These are phyloP conservation scores for Cladopsammia gracilis DNA, from an alignment of 64 coral and sea anemone genomes.

Conservation along the genomic window DNA sequence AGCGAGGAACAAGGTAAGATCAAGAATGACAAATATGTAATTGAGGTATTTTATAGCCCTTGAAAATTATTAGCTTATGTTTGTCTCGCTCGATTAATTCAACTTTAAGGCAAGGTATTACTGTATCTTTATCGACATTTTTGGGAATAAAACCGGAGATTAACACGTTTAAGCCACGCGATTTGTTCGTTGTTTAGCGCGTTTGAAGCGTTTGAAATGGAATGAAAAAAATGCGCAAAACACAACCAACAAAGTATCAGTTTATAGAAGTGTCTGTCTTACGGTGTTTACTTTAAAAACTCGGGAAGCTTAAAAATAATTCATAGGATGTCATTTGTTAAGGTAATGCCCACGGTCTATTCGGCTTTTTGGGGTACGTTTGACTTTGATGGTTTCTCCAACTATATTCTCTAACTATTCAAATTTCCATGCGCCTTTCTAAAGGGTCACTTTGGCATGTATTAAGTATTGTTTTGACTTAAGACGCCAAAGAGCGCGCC, in stretches of 20 bases:
- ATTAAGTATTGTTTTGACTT: background rate
- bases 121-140: background rate
- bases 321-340: background rate
- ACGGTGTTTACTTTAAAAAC: background rate
- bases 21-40: background rate
- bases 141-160: background rate
- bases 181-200: background rate
- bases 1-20: constrained; percentile 68
- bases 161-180: background rate
- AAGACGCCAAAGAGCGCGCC: too few species aligned
- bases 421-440: background rate
- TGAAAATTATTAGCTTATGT: background rate
- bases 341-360: background rate
- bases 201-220: background rate
- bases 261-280: background rate
- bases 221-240: background rate
- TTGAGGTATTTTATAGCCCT: background rate
- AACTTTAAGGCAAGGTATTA: background rate
- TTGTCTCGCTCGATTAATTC: background rate
- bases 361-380: background rate
- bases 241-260: background rate
- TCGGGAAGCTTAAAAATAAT: background rate
- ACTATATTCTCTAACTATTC: background rate
- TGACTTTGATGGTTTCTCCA: too few species aligned
- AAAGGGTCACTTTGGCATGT: background rate